Evolutionary conservation across 2,888 invertebrate genomes (phyloP), one percentile per base, ranked within the genome.

Genomic region (Lasius platythorax): DNA sequence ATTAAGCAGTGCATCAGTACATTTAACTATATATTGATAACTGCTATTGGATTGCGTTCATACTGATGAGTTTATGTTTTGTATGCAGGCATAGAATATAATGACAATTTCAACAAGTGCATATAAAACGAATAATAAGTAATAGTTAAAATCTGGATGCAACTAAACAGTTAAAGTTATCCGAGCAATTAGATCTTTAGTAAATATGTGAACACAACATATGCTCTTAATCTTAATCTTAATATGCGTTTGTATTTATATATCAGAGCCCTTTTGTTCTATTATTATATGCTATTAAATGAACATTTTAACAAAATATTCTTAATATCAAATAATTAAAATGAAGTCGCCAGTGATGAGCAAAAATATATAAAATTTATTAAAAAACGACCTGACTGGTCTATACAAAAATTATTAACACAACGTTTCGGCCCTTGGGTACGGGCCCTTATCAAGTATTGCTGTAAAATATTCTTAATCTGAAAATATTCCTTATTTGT

Each of bases 111-210:
- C 50, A n/a, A 50, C 18, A 18, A 53, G 6, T 53, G n/a, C 56
- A 40, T 68, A 68, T 37, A 37, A 72, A 72, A 23, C 8, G 2
- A 23, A 23, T 58, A 58, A 58, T 56, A 53, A 15, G 12, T 70
- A 53, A 33, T 28, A 61, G 23, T 74, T 74, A 15, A 40, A 63
- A 74, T 63, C 40, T 74, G 30, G 74, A 74, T 30, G 15, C 28
- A 74, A 37, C 18, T 73, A 63, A 43, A 74, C 15, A 30, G 11
- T 72, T 37, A 18, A 72, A 23, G 6, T n/a, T 23, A 37, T 40
- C 23, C 23, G n/a, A 15, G 8, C 30, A 72, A 30, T n/a, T 53
- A 58, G 23, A 58, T 40, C 6, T 28, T 9, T 1, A 1, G 18
- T 58, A 3, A 73, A 73, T 40, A 18, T 56, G 2, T 11, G 2